A percentile compares a stretch with the other conserved stretches of the same genome.
Conservation (phyloP, 2,888 invertebrate genomes). For the Thumatha senex region DNA sequence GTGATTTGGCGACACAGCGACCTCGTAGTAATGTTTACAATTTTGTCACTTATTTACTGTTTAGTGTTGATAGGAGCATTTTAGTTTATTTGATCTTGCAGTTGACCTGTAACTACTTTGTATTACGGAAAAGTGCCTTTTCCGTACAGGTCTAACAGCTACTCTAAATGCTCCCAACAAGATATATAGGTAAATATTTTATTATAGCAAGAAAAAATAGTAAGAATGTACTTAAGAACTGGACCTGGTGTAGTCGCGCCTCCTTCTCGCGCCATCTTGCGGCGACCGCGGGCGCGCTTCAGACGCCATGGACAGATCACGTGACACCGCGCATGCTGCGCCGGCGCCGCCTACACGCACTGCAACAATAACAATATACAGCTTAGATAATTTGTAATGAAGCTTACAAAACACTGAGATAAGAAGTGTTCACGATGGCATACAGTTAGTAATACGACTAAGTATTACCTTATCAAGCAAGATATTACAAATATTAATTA, state of each 20-base stretch:
- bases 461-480: too few species aligned
- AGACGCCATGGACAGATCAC: slow-evolving; percentile 68
- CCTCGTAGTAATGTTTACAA: slow-evolving; percentile 77
- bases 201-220: background rate
- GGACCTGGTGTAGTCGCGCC: slow-evolving; percentile 72
- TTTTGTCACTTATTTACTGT: slow-evolving; percentile 58
- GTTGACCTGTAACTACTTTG: too few species aligned
- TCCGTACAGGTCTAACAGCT: too few species aligned
- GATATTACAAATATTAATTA: too few species aligned
- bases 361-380: slow-evolving; percentile 44
- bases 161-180: too few species aligned
- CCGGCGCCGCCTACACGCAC: slow-evolving; percentile 51
- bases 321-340: slow-evolving; percentile 71
- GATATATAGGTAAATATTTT: too few species aligned
- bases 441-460: background rate
- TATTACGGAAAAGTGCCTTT: too few species aligned
- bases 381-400: background rate
- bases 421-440: slow-evolving; percentile 8
- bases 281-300: slow-evolving; percentile 71
- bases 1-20: slow-evolving; percentile 73
- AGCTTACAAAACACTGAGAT: slow-evolving; percentile 18
- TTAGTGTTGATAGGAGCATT: slow-evolving; percentile 15
- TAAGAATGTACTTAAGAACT: slow-evolving; percentile 14
- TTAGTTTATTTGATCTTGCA: too few species aligned
- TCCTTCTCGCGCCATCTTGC: slow-evolving; percentile 75